Evolutionary conservation across 2,888 invertebrate species (phyloP).

Genomic region (Marasmarcha lunaedactyla): DNA sequence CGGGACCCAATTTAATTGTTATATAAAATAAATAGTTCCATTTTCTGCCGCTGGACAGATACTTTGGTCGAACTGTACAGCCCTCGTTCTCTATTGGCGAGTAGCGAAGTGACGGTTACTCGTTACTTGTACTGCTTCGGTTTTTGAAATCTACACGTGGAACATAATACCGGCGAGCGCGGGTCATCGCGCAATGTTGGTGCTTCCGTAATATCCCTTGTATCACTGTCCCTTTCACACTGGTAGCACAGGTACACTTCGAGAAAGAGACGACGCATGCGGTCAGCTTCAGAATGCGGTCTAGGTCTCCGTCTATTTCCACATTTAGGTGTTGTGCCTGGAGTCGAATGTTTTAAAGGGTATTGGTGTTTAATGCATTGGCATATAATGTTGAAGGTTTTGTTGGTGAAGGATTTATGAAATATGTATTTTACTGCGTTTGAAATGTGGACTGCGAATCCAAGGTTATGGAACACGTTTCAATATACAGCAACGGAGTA

Average conservation of each 20-base stretch:
- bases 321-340: not conserved
- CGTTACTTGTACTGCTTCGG: constrained; percentile 37
- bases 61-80: constrained; percentile 2
- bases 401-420: no score
- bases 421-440: no score
- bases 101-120: constrained; percentile 33
- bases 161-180: constrained; percentile 27
- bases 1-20: no score
- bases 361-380: not conserved
- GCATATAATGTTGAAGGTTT: not conserved
- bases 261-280: not conserved
- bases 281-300: not conserved
- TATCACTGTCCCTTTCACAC: constrained; percentile 1
- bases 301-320: not conserved
- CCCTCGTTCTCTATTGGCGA: constrained; percentile 21
- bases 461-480: no score
- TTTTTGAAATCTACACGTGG: constrained; percentile 23
- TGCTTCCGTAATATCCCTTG: constrained; percentile 15
- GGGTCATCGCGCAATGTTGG: constrained; percentile 28
- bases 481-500: no score
- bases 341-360: not conserved
- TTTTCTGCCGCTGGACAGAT: no score
- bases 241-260: not conserved
- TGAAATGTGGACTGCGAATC: no score
- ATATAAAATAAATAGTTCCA: no score